Evolutionary conservation across 2,113 vertebrate species (phyloP).

Genomic region (Corythornis vintsioides): DNA sequence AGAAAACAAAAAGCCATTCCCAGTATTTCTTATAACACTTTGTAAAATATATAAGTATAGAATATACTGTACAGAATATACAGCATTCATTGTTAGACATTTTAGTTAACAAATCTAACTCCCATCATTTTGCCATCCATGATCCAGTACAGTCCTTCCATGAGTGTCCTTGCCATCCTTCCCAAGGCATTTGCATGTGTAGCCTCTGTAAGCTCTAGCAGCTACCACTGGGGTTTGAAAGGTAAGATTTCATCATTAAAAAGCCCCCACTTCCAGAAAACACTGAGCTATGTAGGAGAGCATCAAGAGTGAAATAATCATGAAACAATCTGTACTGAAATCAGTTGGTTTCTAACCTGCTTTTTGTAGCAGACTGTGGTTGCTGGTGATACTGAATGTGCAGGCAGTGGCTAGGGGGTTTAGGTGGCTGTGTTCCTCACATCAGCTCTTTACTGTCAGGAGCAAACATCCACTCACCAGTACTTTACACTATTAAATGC

Average conservation of each 20-base stretch:
- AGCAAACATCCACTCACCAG: neutral
- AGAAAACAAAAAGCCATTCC: neutral
- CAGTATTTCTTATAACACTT: neutral
- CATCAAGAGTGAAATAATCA: neutral
- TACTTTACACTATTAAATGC: neutral
- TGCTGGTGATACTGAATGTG: neutral
- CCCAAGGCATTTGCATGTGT: neutral
- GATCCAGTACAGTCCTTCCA: neutral
- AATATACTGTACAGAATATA: neutral
- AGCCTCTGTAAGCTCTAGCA: neutral
- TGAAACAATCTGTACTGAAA: neutral
- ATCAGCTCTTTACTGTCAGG: neutral
- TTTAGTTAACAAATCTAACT: neutral
- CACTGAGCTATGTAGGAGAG: neutral
- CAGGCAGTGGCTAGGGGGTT: neutral
- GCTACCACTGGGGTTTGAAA: neutral
- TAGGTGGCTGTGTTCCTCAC: neutral
- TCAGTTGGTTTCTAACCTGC: neutral
- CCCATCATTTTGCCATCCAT: neutral
- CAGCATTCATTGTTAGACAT: neutral
- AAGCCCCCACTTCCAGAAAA: neutral
- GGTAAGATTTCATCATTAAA: neutral
- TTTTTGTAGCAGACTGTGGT: neutral
- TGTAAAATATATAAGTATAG: neutral
- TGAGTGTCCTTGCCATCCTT: neutral